These are phyloP conservation scores for Tenualosa ilisha DNA, from an alignment of 2,797 vertebrate genomes.

Conservation along the genomic window DNA sequence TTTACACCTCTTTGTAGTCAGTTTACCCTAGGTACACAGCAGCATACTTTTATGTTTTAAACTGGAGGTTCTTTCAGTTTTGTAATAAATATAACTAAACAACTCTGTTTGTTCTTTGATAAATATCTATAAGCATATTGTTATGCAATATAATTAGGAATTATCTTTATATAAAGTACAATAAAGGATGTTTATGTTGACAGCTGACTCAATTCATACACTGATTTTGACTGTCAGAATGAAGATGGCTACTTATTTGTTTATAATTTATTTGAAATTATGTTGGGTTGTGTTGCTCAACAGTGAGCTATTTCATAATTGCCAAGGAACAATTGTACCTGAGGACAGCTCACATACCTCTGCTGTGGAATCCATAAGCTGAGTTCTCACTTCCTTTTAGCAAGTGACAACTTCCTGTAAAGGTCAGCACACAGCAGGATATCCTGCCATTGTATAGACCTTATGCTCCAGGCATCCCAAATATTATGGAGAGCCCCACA, in stretches of 20 bases:
- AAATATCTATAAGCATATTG: constrained; percentile 72
- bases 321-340: background rate
- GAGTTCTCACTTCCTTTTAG: constrained; percentile 71
- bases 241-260: background rate
- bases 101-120: constrained; percentile 75
- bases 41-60: constrained; percentile 73
- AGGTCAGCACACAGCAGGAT: constrained; percentile 72
- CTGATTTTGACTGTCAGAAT: constrained; percentile 22
- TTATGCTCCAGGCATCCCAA: constrained; percentile 19
- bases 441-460: constrained; percentile 75
- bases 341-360: constrained; percentile 42
- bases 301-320: background rate
- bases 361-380: constrained; percentile 51
- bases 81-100: constrained; percentile 63
- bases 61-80: constrained; percentile 66
- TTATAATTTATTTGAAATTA: background rate
- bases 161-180: constrained; percentile 67
- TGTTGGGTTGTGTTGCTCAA: background rate
- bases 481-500: constrained; percentile 64
- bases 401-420: constrained; percentile 74
- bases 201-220: constrained; percentile 41
- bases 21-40: constrained; percentile 75
- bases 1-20: constrained; percentile 21
- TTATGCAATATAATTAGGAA: constrained; percentile 70
- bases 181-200: constrained; percentile 66